Percentiles rank a stretch among this genome's conserved stretches.
Evolutionary conservation across 2,888 invertebrate genomes (phyloP).

Genomic region (Gandaritis pyraliata): DNA sequence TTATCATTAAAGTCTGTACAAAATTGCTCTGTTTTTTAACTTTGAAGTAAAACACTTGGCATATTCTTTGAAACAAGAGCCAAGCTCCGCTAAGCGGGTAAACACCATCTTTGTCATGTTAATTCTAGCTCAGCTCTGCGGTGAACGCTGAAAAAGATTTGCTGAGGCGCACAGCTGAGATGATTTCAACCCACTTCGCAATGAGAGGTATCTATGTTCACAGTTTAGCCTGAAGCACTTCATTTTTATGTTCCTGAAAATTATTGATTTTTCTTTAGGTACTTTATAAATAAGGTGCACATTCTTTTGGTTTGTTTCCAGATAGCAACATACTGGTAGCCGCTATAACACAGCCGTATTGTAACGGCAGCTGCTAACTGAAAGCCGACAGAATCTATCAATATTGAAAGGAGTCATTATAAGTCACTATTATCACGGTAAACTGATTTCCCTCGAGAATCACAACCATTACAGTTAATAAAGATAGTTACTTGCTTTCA

Average conservation of each 20-base stretch:
- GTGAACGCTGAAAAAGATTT: slow-evolving; percentile 2
- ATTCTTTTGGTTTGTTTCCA: too few species aligned
- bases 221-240: too few species aligned
- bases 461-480: neutral
- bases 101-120: slow-evolving; percentile 40
- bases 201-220: neutral
- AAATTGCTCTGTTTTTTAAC: neutral
- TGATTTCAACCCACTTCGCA: neutral
- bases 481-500: neutral
- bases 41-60: slow-evolving; percentile 20
- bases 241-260: too few species aligned
- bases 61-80: slow-evolving; percentile 18
- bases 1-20: too few species aligned
- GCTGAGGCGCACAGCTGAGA: neutral
- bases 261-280: too few species aligned
- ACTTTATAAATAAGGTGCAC: too few species aligned
- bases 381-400: neutral
- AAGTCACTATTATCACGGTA: neutral
- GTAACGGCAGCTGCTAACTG: neutral
- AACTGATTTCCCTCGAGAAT: slow-evolving; percentile 1
- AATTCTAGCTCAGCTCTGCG: slow-evolving; percentile 22
- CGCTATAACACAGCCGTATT: neutral
- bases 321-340: too few species aligned
- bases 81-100: slow-evolving; percentile 22
- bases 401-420: neutral